A percentile compares a stretch with the other conserved stretches of the same genome.
Evolutionary conservation across 35 echinoderm and acorn worm genomes (phyloP).

Genomic region (Hemicentrotus pulcherrimus): DNA sequence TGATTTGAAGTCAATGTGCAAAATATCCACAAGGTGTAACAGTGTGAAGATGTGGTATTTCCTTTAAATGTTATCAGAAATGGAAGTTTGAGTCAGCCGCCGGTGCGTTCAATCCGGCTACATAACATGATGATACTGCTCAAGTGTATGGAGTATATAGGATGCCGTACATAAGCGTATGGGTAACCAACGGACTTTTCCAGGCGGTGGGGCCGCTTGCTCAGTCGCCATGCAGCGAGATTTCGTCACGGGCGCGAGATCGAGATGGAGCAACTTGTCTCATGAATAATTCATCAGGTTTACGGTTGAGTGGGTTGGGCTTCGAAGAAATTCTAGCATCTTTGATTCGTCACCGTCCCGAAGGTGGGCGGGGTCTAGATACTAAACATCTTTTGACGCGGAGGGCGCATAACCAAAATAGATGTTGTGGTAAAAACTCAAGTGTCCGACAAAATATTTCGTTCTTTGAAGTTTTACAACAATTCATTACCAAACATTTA

Average conservation of each 20-base stretch:
- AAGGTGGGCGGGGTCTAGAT: neutral
- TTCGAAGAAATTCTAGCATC: neutral
- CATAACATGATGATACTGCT: too few relatives aligned
- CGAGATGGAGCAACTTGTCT: neutral
- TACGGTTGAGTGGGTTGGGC: constrained; percentile 23
- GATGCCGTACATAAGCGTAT: neutral
- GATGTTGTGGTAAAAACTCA: neutral
- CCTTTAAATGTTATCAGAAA: neutral
- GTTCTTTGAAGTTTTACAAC: too few relatives aligned
- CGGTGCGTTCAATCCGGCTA: neutral
- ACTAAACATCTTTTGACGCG: neutral
- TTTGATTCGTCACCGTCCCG: constrained; percentile 14
- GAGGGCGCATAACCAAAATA: neutral
- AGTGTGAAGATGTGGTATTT: neutral
- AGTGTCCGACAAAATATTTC: neutral
- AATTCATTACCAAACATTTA: too few relatives aligned
- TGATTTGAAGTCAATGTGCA: neutral
- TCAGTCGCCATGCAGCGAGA: neutral
- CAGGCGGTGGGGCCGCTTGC: neutral
- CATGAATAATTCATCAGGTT: neutral
- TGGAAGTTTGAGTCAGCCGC: neutral
- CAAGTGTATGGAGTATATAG: neutral
- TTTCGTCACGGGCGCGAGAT: neutral
- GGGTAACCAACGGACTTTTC: neutral
- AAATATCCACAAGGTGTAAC: neutral